Evolutionary conservation across 2,797 vertebrate species (phyloP).

Genomic region (Perodicticus potto): DNA sequence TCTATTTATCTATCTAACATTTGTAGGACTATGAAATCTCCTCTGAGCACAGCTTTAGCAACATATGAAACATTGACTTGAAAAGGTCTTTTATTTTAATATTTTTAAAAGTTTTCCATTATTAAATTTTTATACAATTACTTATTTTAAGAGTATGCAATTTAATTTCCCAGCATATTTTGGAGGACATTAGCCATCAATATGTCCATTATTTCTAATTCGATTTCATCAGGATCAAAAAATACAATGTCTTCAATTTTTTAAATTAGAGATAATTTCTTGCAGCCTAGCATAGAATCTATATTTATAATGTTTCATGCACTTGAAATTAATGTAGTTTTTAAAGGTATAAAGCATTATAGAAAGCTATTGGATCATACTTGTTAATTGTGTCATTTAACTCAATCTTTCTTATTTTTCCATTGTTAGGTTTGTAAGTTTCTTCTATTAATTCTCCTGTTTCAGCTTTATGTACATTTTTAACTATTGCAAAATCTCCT

Average conservation of each 20-base stretch:
- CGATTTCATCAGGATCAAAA: slow-evolving; percentile 57
- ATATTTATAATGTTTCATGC: background rate
- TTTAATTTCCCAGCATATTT: slow-evolving; percentile 40
- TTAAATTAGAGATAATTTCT: slow-evolving; percentile 19
- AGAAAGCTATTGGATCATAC: background rate
- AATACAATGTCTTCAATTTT: background rate
- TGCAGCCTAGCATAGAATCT: slow-evolving; percentile 11
- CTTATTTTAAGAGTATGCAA: slow-evolving; percentile 24
- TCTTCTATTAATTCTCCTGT: background rate
- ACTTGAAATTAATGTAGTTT: background rate
- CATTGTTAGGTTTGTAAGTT: background rate
- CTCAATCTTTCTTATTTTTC: background rate
- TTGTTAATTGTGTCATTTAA: slow-evolving; percentile 23
- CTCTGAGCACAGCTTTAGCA: background rate
- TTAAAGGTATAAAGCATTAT: background rate
- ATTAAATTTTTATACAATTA: background rate
- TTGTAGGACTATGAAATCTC: background rate
- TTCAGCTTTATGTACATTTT: background rate
- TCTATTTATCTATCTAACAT: background rate
- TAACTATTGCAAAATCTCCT: background rate
- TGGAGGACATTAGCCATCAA: background rate
- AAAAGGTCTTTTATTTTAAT: slow-evolving; percentile 7
- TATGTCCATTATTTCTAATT: slow-evolving; percentile 45
- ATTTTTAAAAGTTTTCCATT: background rate
- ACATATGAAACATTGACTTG: background rate